Evolutionary conservation across 2,113 vertebrate species (phyloP), one percentile per base, ranked within the genome.

Genomic region (Promerops cafer): DNA sequence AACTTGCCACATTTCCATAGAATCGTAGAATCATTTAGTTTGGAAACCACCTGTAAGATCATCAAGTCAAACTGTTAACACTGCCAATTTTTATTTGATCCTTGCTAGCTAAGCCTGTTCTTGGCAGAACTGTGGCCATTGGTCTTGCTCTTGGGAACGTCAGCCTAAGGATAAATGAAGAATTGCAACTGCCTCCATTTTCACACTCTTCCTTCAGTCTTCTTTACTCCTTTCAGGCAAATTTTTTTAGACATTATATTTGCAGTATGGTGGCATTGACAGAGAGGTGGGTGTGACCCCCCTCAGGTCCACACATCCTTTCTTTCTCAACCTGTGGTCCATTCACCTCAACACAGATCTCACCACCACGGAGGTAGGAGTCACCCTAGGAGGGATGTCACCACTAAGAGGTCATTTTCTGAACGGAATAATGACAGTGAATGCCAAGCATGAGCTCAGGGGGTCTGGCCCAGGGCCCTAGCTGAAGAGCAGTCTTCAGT

Each of bases 401-500:
- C 45, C 11, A 8, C 52, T 42, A 12, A 30, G 7, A 61, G 57
- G 16, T 45, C 45, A 21, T 7, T 2, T 59, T 87, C 79, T 57
- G 28, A 74, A 60, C 18, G 65, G 63, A 56, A 44, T 22, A 57
- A 68, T 11, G 30, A 19, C 3, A 45, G 9, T 6, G 39, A 87
- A 63, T 0, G 1, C 35, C n/a, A 59, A n/a, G 27, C 27, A 30
- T 13, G 54, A 74, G 45, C 54, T 50, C 11, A 0, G 39, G 5
- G 3, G 6, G 5, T 21, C 47, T 82, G 68, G 20, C 35, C 45
- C 16, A 2, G 6, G 22, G 59, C 13, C 30, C 35, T 17, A 45
- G 56, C 69, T 87, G 72, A 82, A 78, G 44, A 66, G 24, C 19
- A 56, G 26, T 10, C 42, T 56, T 64, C 63, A 42, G 18, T 4